These are phyloP conservation scores for Merops nubicus DNA, from an alignment of 2,113 vertebrate species.

Conservation along the genomic window DNA sequence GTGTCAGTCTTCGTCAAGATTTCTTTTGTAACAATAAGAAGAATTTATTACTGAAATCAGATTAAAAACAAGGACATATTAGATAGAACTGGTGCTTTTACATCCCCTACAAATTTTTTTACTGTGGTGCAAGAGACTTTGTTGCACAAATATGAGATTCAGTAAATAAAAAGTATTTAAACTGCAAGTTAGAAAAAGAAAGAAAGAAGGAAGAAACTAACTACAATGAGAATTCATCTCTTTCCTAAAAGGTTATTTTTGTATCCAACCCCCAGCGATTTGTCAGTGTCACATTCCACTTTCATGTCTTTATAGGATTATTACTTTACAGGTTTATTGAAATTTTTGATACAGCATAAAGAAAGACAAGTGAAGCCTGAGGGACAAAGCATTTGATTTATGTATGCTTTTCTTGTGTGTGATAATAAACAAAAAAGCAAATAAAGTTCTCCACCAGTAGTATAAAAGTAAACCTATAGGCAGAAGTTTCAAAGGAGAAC, in stretches of 20 bases:
- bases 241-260: neutral
- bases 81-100: neutral
- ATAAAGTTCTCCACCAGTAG: neutral
- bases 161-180: neutral
- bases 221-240: neutral
- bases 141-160: neutral
- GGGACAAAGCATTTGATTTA: slow-evolving; percentile 29
- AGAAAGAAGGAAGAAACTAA: neutral
- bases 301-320: slow-evolving; percentile 34
- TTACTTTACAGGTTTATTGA: slow-evolving; percentile 27
- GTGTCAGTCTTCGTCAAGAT: neutral
- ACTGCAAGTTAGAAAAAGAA: neutral
- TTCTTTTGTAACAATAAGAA: neutral
- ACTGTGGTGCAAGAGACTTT: neutral
- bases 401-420: neutral
- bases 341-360: slow-evolving; percentile 15
- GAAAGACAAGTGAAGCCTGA: slow-evolving; percentile 17
- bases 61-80: neutral
- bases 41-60: neutral
- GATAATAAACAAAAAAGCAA: slow-evolving; percentile 4
- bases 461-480: neutral
- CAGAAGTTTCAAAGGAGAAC: slow-evolving; percentile 36
- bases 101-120: neutral
- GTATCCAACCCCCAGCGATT: neutral
- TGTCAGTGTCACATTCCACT: neutral